Base-by-base conservation (phyloP, 1,140 invertebrate genomes). In the Drosophila nigrodunni region DNA sequence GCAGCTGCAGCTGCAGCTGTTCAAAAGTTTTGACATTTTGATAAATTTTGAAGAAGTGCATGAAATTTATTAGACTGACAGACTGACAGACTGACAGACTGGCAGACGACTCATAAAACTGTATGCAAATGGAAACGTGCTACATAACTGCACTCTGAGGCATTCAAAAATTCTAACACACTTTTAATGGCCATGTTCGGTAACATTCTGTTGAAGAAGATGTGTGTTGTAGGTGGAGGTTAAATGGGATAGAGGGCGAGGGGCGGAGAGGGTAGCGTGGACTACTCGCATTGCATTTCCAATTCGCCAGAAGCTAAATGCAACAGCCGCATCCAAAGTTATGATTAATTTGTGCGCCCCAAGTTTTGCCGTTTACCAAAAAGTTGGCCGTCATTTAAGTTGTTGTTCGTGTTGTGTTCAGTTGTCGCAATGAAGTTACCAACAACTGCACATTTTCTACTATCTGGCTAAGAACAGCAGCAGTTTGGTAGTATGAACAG, bases 311-410 rank as follows among this genome's bases (percentile, higher is more conserved):
- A 46, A 59, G 49, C 50, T 55, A 54, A 72, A 72, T 72, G 72
- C 73, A 70, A 39, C 47, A 64, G 60, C 67, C 50, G 65, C 74
- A 79, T 73, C 66, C 80, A 88, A 88, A 88, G 85, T 88, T 88
- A 88, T 88, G 83, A 88, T 88, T 88, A 88, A 88, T 88, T 88
- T 88, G 85, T 80, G 77, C 70, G 67, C 46, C 64, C 73, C 80
- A 88, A 88, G 80, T 88, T 88, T 88, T 76, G 75, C 77, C 58
- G 74, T 70, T 79, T 82, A 68, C 77, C 80, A 59, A 85, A 89
- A 85, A 89, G 66, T 77, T 77, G 58, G 74, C 61, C 69, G 69
- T 72, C 61, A 66, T 73, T 65, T 65, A 30, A 44, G 59, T 50
- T 64, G 65, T 66, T 82, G 49, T 72, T 75, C 67, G 65, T 70